A percentile compares a stretch with the other conserved stretches of the same genome.
Evolutionary conservation across 2,113 vertebrate species (phyloP).

Genomic region (Macquaria australasica): DNA sequence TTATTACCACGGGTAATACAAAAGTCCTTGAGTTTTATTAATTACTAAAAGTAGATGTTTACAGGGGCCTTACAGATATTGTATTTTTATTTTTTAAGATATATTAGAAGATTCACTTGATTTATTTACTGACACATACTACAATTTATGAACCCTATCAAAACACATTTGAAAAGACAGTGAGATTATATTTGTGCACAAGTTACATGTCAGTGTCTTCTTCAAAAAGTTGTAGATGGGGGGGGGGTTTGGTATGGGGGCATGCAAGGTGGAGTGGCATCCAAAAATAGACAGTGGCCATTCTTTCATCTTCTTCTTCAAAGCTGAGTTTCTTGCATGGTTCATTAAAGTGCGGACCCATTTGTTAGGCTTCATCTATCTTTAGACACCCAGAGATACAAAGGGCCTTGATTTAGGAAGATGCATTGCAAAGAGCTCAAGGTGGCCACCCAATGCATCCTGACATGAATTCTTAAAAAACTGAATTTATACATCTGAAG

Average conservation of each 20-base stretch:
- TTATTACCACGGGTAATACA: neutral
- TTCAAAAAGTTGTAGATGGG: neutral
- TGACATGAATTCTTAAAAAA: neutral
- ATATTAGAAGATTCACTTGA: neutral
- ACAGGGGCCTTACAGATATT: neutral
- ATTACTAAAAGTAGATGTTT: neutral
- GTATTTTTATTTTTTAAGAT: neutral
- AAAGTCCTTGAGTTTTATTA: neutral
- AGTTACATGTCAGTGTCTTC: neutral
- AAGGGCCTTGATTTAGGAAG: conserved; percentile 3
- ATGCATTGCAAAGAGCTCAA: conserved; percentile 9
- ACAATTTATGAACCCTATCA: neutral
- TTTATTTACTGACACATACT: neutral
- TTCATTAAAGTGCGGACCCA: conserved; percentile 26
- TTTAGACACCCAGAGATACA: neutral
- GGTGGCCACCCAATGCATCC: neutral
- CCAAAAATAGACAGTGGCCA: conserved; percentile 32
- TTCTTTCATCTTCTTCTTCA: conserved; percentile 44
- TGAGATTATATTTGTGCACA: neutral
- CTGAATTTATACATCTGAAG: neutral
- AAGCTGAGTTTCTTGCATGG: conserved; percentile 29
- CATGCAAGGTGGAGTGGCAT: neutral
- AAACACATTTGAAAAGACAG: neutral
- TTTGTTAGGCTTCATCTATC: conserved; percentile 35
- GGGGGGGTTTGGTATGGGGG: neutral